Base-by-base conservation (phyloP, 2,113 vertebrate species). In the Chrysemys picta region DNA sequence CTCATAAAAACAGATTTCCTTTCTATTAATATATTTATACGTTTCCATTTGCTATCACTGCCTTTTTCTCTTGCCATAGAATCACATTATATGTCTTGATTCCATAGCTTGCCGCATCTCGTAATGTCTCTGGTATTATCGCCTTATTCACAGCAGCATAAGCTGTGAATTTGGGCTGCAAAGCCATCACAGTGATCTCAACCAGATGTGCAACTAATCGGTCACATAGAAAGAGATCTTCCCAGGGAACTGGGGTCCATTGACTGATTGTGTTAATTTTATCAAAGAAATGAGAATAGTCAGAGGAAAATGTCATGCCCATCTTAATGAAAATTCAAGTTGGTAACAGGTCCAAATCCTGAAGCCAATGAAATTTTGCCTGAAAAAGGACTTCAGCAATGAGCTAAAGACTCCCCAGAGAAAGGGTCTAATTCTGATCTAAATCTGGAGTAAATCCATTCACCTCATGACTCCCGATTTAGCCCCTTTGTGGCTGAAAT, bases 1-100 rank as follows among this genome's bases (percentile, higher is more conserved):
- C 82, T 69, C 25, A 1, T 89, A 93, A 93, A 91, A 97, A 87
- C 75, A 94, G 47, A 95, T 94, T 97, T 94, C 89, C 72, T 95
- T 97, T 91, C 84, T 5, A 8, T 94, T 93, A 84, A 57, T 45
- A 24, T 89, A 87, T 94, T 93, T 91, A 75, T 93, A 19, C 42
- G 22, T 93, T 85, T 42, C 83, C 84, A 76, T 0, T 0, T 95
- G 81, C 85, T 85, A 87, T 31, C 31, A 83, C 31, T 82, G 52
- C 76, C 54, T 95, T 54, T 90, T 90, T 80, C 87, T 93, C 83
- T 83, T 19, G 27, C 69, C 95, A 27, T 49, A 84, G 75, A 97
- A 80, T 80, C 93, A 59, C 9, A 84, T 84, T 29, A 59, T 80
- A 29, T 57, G 35, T 85, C 82, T 91, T 19, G 76, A 81, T 90